These are phyloP conservation scores for Formica selysi DNA, from an alignment of 1,140 invertebrate genomes.

Conservation along the genomic window DNA sequence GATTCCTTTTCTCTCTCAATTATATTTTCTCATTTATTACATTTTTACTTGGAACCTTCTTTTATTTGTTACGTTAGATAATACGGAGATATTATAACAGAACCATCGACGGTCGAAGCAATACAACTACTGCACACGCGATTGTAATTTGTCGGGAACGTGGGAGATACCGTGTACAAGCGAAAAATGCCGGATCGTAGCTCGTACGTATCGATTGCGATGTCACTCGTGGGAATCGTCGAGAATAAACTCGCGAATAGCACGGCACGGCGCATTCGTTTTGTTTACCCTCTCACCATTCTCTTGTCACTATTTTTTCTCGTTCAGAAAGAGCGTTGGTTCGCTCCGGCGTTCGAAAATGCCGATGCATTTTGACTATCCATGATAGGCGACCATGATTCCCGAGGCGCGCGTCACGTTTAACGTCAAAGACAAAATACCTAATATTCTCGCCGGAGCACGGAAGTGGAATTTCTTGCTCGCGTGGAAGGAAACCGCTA, in stretches of 20 bases:
- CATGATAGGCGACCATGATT: conserved; percentile 33
- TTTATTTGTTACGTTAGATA: conserved; percentile 25
- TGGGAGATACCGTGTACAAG: conserved; percentile 32
- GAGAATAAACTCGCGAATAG: conserved; percentile 64
- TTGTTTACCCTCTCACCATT: conserved; percentile 12
- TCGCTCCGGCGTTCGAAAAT: not conserved
- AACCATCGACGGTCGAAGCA: conserved; percentile 31
- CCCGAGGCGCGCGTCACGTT: not conserved
- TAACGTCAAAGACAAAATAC: conserved; percentile 61
- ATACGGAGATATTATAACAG: conserved; percentile 6
- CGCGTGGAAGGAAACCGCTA: conserved; percentile 70
- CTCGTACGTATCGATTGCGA: conserved; percentile 68
- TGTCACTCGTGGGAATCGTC: conserved; percentile 71
- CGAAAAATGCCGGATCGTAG: conserved; percentile 54
- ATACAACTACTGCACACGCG: not conserved
- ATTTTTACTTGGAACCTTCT: not conserved
- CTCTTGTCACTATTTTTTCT: conserved; percentile 33
- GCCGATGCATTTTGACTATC: conserved; percentile 41
- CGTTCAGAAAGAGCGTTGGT: not conserved
- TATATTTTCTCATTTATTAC: not conserved
- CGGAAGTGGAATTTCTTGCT: conserved; percentile 73
- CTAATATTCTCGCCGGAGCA: conserved; percentile 70
- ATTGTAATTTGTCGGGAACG: conserved; percentile 48
- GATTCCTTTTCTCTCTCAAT: not conserved
- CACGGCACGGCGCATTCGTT: conserved; percentile 35